phyloP scores from a whole-genome alignment of 2,888 invertebrate species.

The Sphaeridia pumilis region DNA sequence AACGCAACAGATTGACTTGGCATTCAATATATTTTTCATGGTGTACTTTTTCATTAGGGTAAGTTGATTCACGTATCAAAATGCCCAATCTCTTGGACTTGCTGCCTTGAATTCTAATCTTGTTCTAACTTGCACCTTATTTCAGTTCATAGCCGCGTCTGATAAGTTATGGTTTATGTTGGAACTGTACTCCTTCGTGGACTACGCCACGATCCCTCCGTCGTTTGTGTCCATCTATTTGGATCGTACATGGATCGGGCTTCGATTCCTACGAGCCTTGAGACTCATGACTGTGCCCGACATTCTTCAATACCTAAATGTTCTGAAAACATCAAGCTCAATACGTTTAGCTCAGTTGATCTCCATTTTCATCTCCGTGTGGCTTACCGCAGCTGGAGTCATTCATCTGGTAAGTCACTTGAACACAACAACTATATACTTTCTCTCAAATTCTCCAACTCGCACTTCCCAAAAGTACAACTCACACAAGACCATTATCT shows the following conservation, averaged over 20 bases:
- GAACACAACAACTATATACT: not conserved
- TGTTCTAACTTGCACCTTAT: no score
- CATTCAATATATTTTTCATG: constrained; percentile 99
- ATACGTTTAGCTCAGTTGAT: constrained; percentile 99
- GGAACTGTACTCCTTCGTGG: constrained; percentile 99
- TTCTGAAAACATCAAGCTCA: constrained; percentile 99
- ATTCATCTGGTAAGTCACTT: constrained; percentile 83
- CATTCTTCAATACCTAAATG: constrained; percentile 99
- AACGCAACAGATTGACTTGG: constrained; percentile 99
- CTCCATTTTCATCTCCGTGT: constrained; percentile 99
- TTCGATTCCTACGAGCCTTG: constrained; percentile 85
- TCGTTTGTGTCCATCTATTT: constrained; percentile 99
- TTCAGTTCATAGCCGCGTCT: constrained; percentile 99
- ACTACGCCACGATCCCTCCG: constrained; percentile 99
- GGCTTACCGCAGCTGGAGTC: constrained; percentile 99
- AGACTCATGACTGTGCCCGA: constrained; percentile 99
- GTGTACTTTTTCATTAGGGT: constrained; percentile 99
- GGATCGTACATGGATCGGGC: constrained; percentile 99
- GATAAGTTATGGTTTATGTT: constrained; percentile 99
- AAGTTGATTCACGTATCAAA: no score
- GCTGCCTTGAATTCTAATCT: no score
- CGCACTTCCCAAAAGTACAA: no score
- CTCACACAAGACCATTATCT: no score
- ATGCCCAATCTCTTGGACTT: no score
- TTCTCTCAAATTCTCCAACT: no score